Evolutionary conservation across 2,888 invertebrate species (phyloP), one percentile per base, ranked within the genome.

Genomic region (Lucinisca nassula): DNA sequence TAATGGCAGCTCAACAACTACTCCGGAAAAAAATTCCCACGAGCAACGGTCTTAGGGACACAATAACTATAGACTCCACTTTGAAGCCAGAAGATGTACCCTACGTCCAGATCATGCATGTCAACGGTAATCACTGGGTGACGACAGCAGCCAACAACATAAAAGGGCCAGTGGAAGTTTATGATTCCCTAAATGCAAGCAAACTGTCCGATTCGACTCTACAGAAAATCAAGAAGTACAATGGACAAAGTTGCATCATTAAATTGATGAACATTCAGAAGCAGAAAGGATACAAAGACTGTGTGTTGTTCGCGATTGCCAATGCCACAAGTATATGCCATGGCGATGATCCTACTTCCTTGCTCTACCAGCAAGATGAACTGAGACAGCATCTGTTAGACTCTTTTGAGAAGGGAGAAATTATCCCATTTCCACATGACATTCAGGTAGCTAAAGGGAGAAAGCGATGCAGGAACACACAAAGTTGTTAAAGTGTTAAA

Each of bases 41-140:
- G 8, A 77, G 14, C 8, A 30, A 51, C 35, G 77, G 77, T n/a
- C 35, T 77, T n/a, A 14, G 77, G n/a, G 37, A 24, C 58, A 27
- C 58, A 27, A 6, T 58, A 27, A 58, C 27, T 17, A 4, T 27
- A 58, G 27, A 27, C 12, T 21, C 12, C 6, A 58, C 6, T 27
- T 24, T 8, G 2, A 12, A 2, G 27, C 58, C 58, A 58, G 58
- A 58, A 27, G 24, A n/a, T 12, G 37, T 24, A 30, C 58, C 77
- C 0, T 77, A 55, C n/a, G 24, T 55, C n/a, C 55, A 77, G 24
- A 35, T 55, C 0, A 21, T 37, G 3, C 58, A 77, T 37, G 38
- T 77, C 6, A 37, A 55, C 58, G 45, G 51, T 21, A 76, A 55
- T 32, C 76, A 74, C 45, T 74, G 74, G 74, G n/a, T 74, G 24